phyloP scores from a whole-genome alignment of 2,797 vertebrate species.

The Fistularia tabacaria region DNA sequence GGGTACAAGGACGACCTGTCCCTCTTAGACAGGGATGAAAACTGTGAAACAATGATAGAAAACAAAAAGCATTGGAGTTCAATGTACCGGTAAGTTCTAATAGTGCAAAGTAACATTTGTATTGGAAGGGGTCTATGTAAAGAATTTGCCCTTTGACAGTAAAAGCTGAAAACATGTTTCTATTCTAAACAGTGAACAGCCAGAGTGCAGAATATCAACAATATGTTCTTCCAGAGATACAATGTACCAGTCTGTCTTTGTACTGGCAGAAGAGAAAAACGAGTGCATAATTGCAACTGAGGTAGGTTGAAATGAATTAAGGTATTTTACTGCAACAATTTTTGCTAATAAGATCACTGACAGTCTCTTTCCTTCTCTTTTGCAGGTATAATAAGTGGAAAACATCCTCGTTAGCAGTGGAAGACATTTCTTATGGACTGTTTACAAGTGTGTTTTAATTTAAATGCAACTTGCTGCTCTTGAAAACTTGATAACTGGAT shows the following conservation, averaged over 20 bases:
- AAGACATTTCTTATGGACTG: conserved; percentile 81
- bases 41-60: conserved; percentile 89
- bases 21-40: conserved; percentile 85
- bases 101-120: not conserved
- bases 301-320: conserved; percentile 70
- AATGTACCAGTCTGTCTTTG: conserved; percentile 95
- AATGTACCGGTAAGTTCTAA: conserved; percentile 86
- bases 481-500: conserved; percentile 89
- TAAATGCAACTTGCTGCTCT: conserved; percentile 93
- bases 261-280: conserved; percentile 93
- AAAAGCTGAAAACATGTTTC: not conserved
- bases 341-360: conserved; percentile 1
- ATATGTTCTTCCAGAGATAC: conserved; percentile 94
- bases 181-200: conserved; percentile 83
- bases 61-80: conserved; percentile 85
- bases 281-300: conserved; percentile 99
- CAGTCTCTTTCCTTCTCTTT: conserved; percentile 7
- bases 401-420: conserved; percentile 35
- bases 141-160: no score
- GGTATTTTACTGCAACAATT: not conserved
- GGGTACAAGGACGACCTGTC: conserved; percentile 83
- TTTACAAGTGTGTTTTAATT: conserved; percentile 90
- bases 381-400: conserved; percentile 69
- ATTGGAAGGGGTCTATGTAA: not conserved
- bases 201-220: conserved; percentile 96